Conservation (phyloP, 2,888 invertebrate species). For the Platyscelio sp. region DNA sequence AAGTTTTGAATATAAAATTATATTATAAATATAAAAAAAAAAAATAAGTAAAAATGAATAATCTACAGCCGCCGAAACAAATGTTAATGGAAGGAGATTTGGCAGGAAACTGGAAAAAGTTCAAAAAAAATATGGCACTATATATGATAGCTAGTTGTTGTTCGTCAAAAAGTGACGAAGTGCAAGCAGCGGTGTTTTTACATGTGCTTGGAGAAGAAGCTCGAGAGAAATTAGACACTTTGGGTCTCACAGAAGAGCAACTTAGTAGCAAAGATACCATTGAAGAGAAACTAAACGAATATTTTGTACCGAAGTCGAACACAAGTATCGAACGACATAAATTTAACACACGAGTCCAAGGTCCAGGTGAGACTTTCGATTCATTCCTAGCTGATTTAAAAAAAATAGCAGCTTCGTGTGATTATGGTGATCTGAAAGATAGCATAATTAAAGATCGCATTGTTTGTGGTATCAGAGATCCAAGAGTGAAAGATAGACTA, state of each 20-base stretch:
- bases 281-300: slow-evolving; percentile 16
- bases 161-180: slow-evolving; percentile 24
- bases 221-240: too few species aligned
- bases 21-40: too few species aligned
- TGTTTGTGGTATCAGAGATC: slow-evolving; percentile 56
- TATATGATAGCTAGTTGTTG: slow-evolving; percentile 48
- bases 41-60: slow-evolving; percentile 27
- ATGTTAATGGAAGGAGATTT: slow-evolving; percentile 63
- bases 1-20: too few species aligned
- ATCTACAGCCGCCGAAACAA: slow-evolving; percentile 52
- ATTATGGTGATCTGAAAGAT: slow-evolving; percentile 59
- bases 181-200: slow-evolving; percentile 50
- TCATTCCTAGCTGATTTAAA: slow-evolving; percentile 53
- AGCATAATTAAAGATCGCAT: slow-evolving; percentile 61
- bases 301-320: slow-evolving; percentile 30
- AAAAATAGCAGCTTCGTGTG: slow-evolving; percentile 55
- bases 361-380: slow-evolving; percentile 52
- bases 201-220: slow-evolving; percentile 57
- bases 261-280: too few species aligned
- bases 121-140: slow-evolving; percentile 44
- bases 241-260: too few species aligned
- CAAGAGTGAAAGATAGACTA: slow-evolving; percentile 41
- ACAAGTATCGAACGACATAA: slow-evolving; percentile 20
- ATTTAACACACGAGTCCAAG: slow-evolving; percentile 28
- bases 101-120: slow-evolving; percentile 59